Percentiles rank a stretch among this genome's conserved stretches.
These are phyloP conservation scores for Spialia ferax DNA, from an alignment of 2,888 invertebrate genomes.

Conservation along the genomic window DNA sequence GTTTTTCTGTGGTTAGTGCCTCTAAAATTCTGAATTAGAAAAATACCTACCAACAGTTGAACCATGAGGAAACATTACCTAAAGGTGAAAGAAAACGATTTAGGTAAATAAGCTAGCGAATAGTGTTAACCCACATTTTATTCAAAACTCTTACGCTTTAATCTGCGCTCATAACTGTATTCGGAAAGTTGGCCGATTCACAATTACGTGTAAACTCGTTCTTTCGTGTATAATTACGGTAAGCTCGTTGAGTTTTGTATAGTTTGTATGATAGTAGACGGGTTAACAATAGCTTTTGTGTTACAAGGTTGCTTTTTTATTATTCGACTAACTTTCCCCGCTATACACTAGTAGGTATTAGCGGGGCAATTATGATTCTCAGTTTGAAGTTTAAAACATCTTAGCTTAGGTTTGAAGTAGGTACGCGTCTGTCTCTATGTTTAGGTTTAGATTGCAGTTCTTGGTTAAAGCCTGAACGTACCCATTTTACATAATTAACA, in stretches of 20 bases:
- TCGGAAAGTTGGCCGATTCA: slow-evolving; percentile 21
- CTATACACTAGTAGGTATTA: too few species aligned
- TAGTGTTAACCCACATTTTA: slow-evolving; percentile 29
- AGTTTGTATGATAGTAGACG: slow-evolving; percentile 11
- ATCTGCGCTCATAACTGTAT: slow-evolving; percentile 15
- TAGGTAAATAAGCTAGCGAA: slow-evolving; percentile 28
- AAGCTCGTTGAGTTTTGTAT: slow-evolving; percentile 7
- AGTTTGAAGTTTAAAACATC: too few species aligned
- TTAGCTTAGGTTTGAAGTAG: too few species aligned
- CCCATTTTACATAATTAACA: too few species aligned
- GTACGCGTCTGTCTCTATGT: not conserved
- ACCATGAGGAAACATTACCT: not conserved
- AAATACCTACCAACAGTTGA: too few species aligned
- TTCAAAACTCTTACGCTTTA: slow-evolving; percentile 13
- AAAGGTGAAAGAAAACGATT: slow-evolving; percentile 8
- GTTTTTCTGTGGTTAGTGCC: too few species aligned
- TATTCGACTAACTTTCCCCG: not conserved
- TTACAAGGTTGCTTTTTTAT: slow-evolving; percentile 12
- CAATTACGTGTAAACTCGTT: slow-evolving; percentile 26
- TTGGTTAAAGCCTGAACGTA: too few species aligned
- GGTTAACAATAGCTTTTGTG: slow-evolving; percentile 27
- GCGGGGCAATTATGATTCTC: not conserved
- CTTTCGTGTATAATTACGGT: slow-evolving; percentile 22
- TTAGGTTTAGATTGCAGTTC: not conserved
- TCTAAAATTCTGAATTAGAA: too few species aligned